phyloP scores from a whole-genome alignment of 2,888 invertebrate genomes.

The Plagiodera versicolora region DNA sequence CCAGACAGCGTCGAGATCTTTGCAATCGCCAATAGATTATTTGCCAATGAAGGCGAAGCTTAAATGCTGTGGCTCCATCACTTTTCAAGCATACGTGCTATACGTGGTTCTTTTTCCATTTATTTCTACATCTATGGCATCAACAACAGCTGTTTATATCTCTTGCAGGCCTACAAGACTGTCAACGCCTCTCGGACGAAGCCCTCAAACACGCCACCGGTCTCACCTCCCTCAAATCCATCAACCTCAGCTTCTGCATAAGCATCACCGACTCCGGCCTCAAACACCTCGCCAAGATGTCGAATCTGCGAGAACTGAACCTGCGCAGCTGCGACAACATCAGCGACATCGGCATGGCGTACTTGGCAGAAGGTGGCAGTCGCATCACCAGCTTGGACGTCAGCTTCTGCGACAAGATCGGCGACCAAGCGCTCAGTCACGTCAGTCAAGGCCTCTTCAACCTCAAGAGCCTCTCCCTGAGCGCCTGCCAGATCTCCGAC shows the following conservation, averaged over 20 bases:
- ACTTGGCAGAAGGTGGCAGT: slow-evolving; percentile 86
- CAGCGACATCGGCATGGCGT: slow-evolving; percentile 88
- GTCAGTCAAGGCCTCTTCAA: slow-evolving; percentile 89
- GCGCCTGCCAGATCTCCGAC: slow-evolving; percentile 91
- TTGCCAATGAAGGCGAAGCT: too few species aligned
- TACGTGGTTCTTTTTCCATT: too few species aligned
- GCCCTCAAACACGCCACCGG: slow-evolving; percentile 83
- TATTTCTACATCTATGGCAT: too few species aligned
- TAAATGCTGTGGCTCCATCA: too few species aligned
- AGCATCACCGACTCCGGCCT: slow-evolving; percentile 92
- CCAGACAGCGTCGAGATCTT: too few species aligned
- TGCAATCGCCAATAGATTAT: too few species aligned
- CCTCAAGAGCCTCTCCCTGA: slow-evolving; percentile 78
- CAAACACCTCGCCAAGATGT: slow-evolving; percentile 83
- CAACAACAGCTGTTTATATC: neutral
- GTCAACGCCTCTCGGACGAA: slow-evolving; percentile 91
- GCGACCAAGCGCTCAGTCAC: slow-evolving; percentile 85
- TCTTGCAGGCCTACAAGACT: slow-evolving; percentile 70
- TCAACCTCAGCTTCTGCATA: slow-evolving; percentile 93
- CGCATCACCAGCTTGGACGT: slow-evolving; percentile 83
- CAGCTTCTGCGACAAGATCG: slow-evolving; percentile 94
- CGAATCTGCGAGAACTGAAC: slow-evolving; percentile 82
- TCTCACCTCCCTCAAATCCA: slow-evolving; percentile 76
- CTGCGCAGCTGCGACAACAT: slow-evolving; percentile 92
- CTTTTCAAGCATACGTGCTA: too few species aligned